phyloP scores from a whole-genome alignment of 2,888 invertebrate species.

The Scaptomyza parva region DNA sequence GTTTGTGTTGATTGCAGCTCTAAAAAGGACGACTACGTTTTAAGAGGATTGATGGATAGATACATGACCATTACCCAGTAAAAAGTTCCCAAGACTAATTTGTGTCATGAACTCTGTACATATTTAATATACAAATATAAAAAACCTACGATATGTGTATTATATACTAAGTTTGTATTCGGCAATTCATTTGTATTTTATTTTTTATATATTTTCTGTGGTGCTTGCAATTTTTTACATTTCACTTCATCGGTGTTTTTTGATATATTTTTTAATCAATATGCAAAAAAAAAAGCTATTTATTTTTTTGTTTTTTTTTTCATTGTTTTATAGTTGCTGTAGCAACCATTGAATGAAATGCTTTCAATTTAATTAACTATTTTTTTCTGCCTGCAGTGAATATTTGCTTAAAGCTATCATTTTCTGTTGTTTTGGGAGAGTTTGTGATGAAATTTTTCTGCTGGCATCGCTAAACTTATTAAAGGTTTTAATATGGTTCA shows the following conservation, averaged over 20 bases:
- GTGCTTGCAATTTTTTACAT: conserved; percentile 8
- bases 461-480: conserved; percentile 44
- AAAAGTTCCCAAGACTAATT: conserved; percentile 30
- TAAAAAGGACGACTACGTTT: not conserved
- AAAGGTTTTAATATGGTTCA: conserved; percentile 35
- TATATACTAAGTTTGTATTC: conserved; percentile 4
- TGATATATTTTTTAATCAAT: conserved; percentile 43
- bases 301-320: conserved; percentile 32
- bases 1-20: conserved; percentile 1
- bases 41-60: not conserved
- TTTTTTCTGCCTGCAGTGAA: conserved; percentile 35
- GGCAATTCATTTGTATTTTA: conserved; percentile 13
- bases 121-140: conserved; percentile 8
- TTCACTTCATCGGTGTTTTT: conserved; percentile 3
- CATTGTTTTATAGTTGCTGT: conserved; percentile 18
- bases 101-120: conserved; percentile 12
- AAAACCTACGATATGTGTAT: too few species aligned
- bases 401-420: conserved; percentile 25
- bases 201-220: conserved; percentile 7
- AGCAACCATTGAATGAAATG: conserved; percentile 51
- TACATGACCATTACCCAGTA: conserved; percentile 6
- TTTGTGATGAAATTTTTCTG: conserved; percentile 36
- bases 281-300: too few species aligned
- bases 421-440: conserved; percentile 9
- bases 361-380: conserved; percentile 77